Evolutionary conservation across 2,888 invertebrate species (phyloP), one percentile per base, ranked within the genome.

Genomic region (Tenthredo mesomela): DNA sequence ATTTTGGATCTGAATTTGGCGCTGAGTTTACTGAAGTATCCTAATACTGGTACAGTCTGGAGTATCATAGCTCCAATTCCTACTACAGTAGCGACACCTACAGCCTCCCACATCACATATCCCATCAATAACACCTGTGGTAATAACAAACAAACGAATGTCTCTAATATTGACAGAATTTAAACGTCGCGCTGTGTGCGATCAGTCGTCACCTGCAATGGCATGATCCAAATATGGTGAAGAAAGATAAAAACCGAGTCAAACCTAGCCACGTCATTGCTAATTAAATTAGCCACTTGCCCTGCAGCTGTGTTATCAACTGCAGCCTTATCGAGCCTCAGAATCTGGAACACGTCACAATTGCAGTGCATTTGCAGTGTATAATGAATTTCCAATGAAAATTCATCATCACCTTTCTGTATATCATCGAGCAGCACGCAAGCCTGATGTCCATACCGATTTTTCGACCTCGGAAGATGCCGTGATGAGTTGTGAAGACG

Each of bases 241-340:
- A 98, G 94, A 92, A 96, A 97, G 84, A 97, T 95, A 85, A 97
- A 96, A 5, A 97, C 96, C 93, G 97, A 95, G 93, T 99, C 99
- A 91, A 99, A 97, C 65, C 98, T 96, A 92, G 96, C 97, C 15
- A 99, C 98, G 93, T 99, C 99, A 91, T 99, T 99, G 6, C 98
- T 98, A 84, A 99, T 95, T 5, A 99, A 94, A 94, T 99, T 99
- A 18, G 99, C 97, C 84, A 99, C 96, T 93, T 98, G 98, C 0
- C 99, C 99, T 0, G 97, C 96, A 0, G 98, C 96, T 0, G 97
- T 96, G 90, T 96, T 95, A 3, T 95, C 95, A 61, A 97, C 93
- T 0, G 97, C 96, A 0, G 95, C 95, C 88, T 96, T 94, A 89
- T 97, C 97, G 54, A 98, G 93, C 9, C 95, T 95, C 18, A 97